Evolutionary conservation across 2,113 vertebrate genomes (phyloP).

Genomic region (Sigmodon hispidus): DNA sequence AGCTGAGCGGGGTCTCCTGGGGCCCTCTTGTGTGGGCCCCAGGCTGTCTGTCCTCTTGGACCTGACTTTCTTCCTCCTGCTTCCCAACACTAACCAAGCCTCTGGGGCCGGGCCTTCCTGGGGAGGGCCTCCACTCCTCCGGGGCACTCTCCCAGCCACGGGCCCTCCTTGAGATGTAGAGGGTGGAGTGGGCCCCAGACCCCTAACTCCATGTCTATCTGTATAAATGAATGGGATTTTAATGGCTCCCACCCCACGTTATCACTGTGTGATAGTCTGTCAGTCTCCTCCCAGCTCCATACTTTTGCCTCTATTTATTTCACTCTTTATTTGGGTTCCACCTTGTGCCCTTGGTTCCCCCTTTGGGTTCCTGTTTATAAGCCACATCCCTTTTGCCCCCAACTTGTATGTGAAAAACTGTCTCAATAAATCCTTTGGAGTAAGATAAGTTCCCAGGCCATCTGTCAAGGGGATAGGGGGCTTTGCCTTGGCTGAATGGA

Average conservation of each 20-base stretch:
- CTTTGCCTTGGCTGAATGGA: neutral
- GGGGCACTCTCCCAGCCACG: neutral
- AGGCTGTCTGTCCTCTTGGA: neutral
- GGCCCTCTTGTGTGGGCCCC: rapidly evolving
- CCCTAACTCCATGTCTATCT: constrained; percentile 73
- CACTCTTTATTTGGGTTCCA: constrained; percentile 75
- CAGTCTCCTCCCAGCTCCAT: constrained; percentile 24
- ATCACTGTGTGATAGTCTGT: constrained; percentile 96
- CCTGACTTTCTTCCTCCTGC: neutral
- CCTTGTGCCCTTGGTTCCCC: neutral
- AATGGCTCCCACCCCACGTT: constrained; percentile 79
- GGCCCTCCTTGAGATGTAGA: neutral
- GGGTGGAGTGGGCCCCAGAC: neutral
- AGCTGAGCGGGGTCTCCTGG: neutral
- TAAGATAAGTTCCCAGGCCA: constrained; percentile 44
- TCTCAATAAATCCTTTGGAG: constrained; percentile 83
- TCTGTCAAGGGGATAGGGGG: neutral
- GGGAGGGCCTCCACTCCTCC: neutral
- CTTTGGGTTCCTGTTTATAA: constrained; percentile 78
- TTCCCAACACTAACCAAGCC: constrained; percentile 71
- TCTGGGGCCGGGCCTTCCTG: constrained; percentile 35
- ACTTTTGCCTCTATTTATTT: constrained; percentile 88
- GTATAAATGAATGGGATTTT: constrained; percentile 78
- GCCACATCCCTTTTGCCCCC: constrained; percentile 76
- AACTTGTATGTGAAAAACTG: constrained; percentile 86